Percentiles rank a stretch among this genome's conserved stretches.
phyloP scores from a whole-genome alignment of 2,888 invertebrate genomes.

The Heteropelma amictum region DNA sequence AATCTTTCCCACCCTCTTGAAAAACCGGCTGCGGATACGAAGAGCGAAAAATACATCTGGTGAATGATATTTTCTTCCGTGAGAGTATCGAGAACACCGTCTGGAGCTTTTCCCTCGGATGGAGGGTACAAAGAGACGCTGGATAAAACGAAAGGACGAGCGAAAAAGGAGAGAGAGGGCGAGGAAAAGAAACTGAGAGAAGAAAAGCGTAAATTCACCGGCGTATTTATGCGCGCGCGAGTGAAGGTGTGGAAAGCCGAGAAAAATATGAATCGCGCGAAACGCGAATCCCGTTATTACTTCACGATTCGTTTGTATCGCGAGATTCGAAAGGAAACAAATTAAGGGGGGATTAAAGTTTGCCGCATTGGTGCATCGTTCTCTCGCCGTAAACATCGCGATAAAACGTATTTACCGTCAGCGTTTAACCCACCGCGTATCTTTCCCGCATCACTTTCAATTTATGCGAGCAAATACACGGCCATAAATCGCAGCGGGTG shows the following conservation, averaged over 20 bases:
- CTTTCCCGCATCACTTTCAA: conserved; percentile 9
- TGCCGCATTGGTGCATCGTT: conserved; percentile 18
- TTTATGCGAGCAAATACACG: too few species aligned
- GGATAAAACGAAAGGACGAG: neutral
- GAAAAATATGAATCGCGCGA: conserved; percentile 36
- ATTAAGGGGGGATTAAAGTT: conserved; percentile 32
- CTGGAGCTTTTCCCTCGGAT: neutral
- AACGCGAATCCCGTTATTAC: neutral
- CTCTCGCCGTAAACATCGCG: conserved; percentile 9
- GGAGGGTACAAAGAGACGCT: neutral
- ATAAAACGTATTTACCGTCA: neutral
- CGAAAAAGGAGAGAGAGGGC: neutral
- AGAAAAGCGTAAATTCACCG: conserved; percentile 37
- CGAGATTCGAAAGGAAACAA: conserved; percentile 20
- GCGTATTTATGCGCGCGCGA: conserved; percentile 12
- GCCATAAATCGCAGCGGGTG: too few species aligned
- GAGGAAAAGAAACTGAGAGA: neutral
- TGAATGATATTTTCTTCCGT: neutral
- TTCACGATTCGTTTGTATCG: conserved; percentile 1
- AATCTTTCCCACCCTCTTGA: too few species aligned
- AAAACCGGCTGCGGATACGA: too few species aligned
- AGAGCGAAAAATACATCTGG: too few species aligned
- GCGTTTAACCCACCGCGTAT: neutral
- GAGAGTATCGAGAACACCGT: neutral
- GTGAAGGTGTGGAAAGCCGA: neutral